Conservation (phyloP, 2,797 vertebrate species). For the Carcharodon carcharias region DNA sequence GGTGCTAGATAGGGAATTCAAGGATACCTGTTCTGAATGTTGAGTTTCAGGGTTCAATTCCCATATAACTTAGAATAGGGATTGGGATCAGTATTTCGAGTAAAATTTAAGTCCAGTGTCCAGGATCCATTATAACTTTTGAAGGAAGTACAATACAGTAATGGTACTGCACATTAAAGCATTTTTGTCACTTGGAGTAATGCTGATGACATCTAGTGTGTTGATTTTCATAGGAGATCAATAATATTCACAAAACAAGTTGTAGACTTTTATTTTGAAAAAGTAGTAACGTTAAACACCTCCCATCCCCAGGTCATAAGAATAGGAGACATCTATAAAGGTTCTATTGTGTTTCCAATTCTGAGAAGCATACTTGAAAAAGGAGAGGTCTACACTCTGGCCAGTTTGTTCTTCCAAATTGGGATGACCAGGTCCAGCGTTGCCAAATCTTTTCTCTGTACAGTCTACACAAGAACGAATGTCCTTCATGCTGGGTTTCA, state of each 20-base stretch:
- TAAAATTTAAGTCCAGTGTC: not conserved
- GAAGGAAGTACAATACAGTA: not conserved
- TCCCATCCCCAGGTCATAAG: not conserved
- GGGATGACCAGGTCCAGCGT: not conserved
- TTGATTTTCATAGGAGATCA: not conserved
- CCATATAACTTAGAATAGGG: not conserved
- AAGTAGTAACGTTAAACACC: not conserved
- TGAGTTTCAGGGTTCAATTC: no score
- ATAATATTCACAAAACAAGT: not conserved
- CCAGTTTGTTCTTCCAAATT: no score
- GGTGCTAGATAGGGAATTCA: no score
- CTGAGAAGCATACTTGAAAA: no score
- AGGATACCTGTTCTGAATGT: no score
- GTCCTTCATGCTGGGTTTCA: not conserved
- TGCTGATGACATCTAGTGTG: not conserved
- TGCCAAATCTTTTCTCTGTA: not conserved
- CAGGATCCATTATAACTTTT: not conserved
- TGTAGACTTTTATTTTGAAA: not conserved
- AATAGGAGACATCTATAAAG: not conserved
- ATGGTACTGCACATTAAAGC: not conserved
- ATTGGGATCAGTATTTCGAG: not conserved
- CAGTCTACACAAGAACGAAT: not conserved
- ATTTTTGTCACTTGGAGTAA: not conserved
- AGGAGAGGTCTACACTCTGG: no score
- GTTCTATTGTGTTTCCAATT: no score